phyloP scores from a whole-genome alignment of 2,797 vertebrate genomes.

The Muraenolepis orangiensis region DNA sequence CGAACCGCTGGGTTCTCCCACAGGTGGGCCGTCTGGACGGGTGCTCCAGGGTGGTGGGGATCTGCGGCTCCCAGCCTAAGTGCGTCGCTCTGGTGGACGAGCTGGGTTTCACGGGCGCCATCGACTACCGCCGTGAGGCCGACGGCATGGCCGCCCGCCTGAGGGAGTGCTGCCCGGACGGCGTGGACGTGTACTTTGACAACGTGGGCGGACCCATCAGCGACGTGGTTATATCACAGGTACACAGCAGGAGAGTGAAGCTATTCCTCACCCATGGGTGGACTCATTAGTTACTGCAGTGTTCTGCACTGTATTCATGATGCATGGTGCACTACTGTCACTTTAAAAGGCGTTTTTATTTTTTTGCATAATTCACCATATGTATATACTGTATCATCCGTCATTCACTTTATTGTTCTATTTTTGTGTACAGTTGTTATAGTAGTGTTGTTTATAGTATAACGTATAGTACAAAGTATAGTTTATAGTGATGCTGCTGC shows the following conservation, averaged over 20 bases:
- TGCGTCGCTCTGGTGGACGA: constrained; percentile 82
- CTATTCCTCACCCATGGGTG: too few species aligned
- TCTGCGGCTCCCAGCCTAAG: constrained; percentile 90
- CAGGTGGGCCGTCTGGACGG: constrained; percentile 88
- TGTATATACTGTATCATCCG: too few species aligned
- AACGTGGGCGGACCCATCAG: constrained; percentile 92
- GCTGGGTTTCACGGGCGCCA: constrained; percentile 83
- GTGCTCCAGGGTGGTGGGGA: constrained; percentile 86
- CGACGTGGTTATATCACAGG: constrained; percentile 86
- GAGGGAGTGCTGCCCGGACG: constrained; percentile 77
- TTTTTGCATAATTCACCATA: too few species aligned
- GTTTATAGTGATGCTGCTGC: too few species aligned
- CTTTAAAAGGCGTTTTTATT: too few species aligned
- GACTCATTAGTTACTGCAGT: too few species aligned
- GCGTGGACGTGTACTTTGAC: constrained; percentile 94
- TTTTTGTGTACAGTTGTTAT: too few species aligned
- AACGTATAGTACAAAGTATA: too few species aligned
- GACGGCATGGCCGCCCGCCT: constrained; percentile 74
- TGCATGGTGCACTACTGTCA: too few species aligned
- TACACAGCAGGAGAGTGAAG: constrained; percentile 36
- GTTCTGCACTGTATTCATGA: too few species aligned
- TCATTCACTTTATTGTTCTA: too few species aligned
- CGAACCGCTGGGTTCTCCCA: not conserved
- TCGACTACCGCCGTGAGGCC: constrained; percentile 90
- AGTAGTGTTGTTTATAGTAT: too few species aligned